phyloP scores from a whole-genome alignment of 2,888 invertebrate species.

The Strigamia crassipes region DNA sequence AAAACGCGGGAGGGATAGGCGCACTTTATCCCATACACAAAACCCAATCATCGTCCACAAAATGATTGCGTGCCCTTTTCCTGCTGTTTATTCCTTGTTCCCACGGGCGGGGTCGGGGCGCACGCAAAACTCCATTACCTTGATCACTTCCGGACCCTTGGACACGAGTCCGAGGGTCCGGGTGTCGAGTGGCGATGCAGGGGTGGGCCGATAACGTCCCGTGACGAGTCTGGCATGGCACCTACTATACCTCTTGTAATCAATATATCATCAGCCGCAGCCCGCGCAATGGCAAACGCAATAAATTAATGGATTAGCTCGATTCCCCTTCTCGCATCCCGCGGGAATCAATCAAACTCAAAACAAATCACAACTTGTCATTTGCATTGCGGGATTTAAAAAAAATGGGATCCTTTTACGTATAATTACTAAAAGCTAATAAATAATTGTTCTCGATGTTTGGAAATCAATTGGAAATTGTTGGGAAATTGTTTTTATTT shows the following conservation, averaged over 20 bases:
- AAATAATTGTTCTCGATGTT: background rate
- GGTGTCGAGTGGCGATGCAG: conserved; percentile 13
- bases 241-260: conserved; percentile 5
- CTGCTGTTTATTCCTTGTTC: conserved; percentile 31
- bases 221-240: background rate
- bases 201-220: conserved; percentile 6
- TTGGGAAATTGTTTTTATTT: too few species aligned
- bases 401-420: background rate
- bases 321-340: background rate
- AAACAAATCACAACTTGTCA: conserved; percentile 14
- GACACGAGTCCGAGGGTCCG: background rate
- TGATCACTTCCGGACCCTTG: conserved; percentile 22
- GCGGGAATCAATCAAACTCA: background rate
- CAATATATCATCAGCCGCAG: conserved; percentile 15
- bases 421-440: background rate
- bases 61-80: conserved; percentile 18
- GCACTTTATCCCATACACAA: background rate
- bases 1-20: background rate
- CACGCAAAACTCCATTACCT: conserved; percentile 4
- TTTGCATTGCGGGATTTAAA: background rate
- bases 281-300: background rate
- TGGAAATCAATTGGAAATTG: background rate
- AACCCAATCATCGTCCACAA: background rate
- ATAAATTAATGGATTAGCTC: conserved; percentile 33
- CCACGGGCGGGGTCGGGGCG: conserved; percentile 8